phyloP scores from a whole-genome alignment of 2,797 vertebrate genomes.

The Schizothorax lantsangensis region DNA sequence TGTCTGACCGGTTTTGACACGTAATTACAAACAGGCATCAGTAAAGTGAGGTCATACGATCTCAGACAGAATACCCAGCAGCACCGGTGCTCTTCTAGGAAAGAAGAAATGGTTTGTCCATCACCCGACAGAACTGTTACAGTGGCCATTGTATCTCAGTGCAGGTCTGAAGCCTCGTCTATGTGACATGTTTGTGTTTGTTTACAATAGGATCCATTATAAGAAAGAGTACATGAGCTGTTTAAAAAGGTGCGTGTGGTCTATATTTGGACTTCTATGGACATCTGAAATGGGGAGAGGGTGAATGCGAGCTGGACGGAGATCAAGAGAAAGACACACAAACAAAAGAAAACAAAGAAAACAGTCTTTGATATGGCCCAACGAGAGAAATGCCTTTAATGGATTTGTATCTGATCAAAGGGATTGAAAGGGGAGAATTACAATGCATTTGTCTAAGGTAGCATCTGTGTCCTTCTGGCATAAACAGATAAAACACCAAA shows the following conservation, averaged over 20 bases:
- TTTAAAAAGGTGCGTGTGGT: neutral
- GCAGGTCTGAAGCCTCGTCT: conserved; percentile 48
- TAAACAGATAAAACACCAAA: conserved; percentile 44
- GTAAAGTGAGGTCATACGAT: neutral
- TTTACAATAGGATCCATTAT: conserved; percentile 33
- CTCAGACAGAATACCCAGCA: conserved; percentile 1
- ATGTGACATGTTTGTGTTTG: conserved; percentile 33
- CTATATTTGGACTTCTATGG: conserved; percentile 21
- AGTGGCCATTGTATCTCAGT: conserved; percentile 16
- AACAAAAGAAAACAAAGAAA: neutral
- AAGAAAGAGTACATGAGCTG: conserved; percentile 39
- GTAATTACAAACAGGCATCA: neutral
- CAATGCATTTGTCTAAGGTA: conserved; percentile 29
- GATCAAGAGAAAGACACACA: conserved; percentile 34
- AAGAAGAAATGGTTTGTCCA: conserved; percentile 19
- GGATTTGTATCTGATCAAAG: conserved; percentile 45
- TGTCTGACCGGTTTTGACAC: neutral
- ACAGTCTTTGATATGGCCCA: conserved; percentile 31
- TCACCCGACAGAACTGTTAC: conserved; percentile 25
- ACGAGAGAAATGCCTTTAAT: conserved; percentile 36
- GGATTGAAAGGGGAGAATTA: conserved; percentile 33
- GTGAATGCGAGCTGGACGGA: conserved; percentile 3
- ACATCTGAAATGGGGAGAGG: conserved; percentile 24
- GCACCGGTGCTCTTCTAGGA: conserved; percentile 5
- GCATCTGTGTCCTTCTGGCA: conserved; percentile 38